A percentile compares a stretch with the other conserved stretches of the same genome.
phyloP scores from a whole-genome alignment of 92 coral and sea anemone genomes.

The Metridium senile region DNA sequence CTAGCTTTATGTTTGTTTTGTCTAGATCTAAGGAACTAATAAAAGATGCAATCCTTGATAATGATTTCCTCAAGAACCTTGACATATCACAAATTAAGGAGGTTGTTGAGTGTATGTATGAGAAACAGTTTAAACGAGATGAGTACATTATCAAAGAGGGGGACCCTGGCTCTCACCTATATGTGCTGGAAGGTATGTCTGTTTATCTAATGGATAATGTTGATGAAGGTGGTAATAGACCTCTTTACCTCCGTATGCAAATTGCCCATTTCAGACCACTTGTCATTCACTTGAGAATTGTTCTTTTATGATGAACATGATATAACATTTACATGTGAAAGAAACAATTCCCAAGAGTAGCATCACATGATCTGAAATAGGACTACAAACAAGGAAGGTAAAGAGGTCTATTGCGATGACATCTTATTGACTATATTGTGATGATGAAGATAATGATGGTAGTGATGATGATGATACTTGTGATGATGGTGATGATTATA shows the following conservation, averaged over 20 bases:
- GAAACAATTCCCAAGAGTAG: no score
- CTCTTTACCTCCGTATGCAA: no score
- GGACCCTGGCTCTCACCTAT: constrained; percentile 95
- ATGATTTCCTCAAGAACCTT: constrained; percentile 92
- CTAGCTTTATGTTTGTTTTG: background rate
- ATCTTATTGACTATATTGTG: background rate
- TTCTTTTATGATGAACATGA: no score
- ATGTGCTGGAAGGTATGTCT: constrained; percentile 86
- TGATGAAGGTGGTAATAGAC: background rate
- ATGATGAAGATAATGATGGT: background rate
- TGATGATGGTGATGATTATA: background rate
- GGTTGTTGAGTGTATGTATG: constrained; percentile 96
- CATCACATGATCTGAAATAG: no score
- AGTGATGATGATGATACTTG: background rate
- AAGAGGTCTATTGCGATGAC: no score
- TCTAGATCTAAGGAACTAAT: constrained; percentile 91
- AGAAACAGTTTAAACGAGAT: constrained; percentile 79
- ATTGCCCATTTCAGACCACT: no score
- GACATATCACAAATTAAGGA: constrained; percentile 94
- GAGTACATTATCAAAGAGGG: constrained; percentile 90
- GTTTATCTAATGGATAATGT: background rate
- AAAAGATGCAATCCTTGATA: constrained; percentile 94
- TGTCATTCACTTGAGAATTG: no score
- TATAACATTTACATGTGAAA: no score
- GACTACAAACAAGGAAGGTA: no score